These are phyloP conservation scores for Beris chalybata DNA, from an alignment of 2,888 invertebrate genomes.

Conservation along the genomic window DNA sequence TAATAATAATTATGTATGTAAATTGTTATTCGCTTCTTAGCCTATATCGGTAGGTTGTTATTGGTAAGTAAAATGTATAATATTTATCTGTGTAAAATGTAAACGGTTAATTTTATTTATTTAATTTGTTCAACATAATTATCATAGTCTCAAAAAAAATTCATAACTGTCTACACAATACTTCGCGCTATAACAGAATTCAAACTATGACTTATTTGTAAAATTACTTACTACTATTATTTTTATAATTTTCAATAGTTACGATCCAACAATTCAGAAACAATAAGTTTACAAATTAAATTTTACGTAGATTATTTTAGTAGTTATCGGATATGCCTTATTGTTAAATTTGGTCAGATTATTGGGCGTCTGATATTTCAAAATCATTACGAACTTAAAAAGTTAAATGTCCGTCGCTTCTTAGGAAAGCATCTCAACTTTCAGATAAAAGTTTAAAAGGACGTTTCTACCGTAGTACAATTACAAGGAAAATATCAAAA, in stretches of 20 bases:
- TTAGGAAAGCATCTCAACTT: too few species aligned
- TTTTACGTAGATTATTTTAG: neutral
- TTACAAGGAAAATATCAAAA: too few species aligned
- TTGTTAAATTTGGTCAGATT: neutral
- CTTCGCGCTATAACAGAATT: neutral
- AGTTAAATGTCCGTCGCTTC: neutral
- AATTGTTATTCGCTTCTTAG: neutral
- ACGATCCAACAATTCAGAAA: neutral
- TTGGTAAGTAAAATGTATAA: neutral
- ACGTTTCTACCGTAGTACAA: too few species aligned
- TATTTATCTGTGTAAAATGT: neutral
- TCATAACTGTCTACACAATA: neutral
- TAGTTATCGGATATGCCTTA: constrained; percentile 4
- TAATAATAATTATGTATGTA: too few species aligned
- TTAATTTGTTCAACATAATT: neutral
- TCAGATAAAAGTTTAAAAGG: too few species aligned
- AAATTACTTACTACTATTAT: neutral
- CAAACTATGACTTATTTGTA: neutral
- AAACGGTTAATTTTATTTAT: neutral
- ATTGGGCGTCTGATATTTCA: constrained; percentile 1
- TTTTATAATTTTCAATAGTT: neutral
- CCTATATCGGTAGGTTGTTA: constrained; percentile 23
- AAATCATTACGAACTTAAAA: neutral
- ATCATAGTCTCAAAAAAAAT: neutral
- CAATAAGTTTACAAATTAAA: neutral